phyloP scores from a whole-genome alignment of 2,888 invertebrate genomes.

The Lampropteryx suffumata region DNA sequence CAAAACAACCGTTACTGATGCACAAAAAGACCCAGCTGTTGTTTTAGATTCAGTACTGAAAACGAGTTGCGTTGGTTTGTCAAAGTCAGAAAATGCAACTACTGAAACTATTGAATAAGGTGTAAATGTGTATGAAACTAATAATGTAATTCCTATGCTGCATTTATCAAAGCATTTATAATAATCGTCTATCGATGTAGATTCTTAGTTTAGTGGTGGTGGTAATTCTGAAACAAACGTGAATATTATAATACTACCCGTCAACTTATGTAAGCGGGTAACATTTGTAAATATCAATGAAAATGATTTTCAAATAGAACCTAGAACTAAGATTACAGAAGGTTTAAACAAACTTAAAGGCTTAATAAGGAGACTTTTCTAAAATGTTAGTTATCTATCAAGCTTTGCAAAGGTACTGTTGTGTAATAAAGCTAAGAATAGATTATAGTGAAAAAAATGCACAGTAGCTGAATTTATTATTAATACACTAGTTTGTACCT shows the following conservation, averaged over 20 bases:
- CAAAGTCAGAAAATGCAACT: not conserved
- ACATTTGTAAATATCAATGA: conserved; percentile 69
- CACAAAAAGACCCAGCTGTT: not conserved
- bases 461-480: not conserved
- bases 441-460: not conserved
- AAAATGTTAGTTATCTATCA: not conserved
- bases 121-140: not conserved
- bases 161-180: conserved; percentile 50
- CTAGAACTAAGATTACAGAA: conserved; percentile 5
- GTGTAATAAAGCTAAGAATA: no score
- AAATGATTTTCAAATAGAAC: conserved; percentile 36
- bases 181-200: conserved; percentile 7
- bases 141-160: conserved; percentile 22
- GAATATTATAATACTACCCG: conserved; percentile 5
- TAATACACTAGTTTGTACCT: no score
- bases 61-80: not conserved
- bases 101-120: not conserved
- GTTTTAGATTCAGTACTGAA: not conserved
- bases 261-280: conserved; percentile 17
- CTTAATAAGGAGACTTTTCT: not conserved
- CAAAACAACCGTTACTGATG: not conserved
- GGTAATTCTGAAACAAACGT: conserved; percentile 15
- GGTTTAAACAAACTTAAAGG: not conserved
- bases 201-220: conserved; percentile 28
- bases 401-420: no score